Percentiles rank a stretch among this genome's conserved stretches.
Conservation (phyloP, 1,140 invertebrate species). For the Eupeodes corollae region DNA sequence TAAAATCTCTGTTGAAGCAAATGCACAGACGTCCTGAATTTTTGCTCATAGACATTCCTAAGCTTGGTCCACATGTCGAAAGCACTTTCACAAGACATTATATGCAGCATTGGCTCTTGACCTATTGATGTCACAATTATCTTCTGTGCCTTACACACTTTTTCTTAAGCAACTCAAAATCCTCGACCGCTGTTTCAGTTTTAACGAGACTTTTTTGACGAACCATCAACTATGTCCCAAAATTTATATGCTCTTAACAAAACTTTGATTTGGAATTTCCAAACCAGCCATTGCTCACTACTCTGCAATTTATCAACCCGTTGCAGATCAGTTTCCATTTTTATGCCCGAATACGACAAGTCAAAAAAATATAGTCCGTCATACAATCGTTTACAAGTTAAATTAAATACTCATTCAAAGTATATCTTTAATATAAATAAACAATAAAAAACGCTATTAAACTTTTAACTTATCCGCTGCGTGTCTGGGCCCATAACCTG, state of each 20-base stretch:
- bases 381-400: too few relatives aligned
- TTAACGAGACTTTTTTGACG: neutral
- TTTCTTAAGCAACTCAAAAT: neutral
- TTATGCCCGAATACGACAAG: too few relatives aligned
- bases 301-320: neutral
- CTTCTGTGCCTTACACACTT: conserved; percentile 14
- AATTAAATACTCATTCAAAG: too few relatives aligned
- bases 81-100: conserved; percentile 21
- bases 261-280: too few relatives aligned
- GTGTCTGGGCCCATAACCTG: too few relatives aligned
- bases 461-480: too few relatives aligned
- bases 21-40: conserved; percentile 25
- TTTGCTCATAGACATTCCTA: conserved; percentile 28
- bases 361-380: too few relatives aligned
- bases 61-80: conserved; percentile 34
- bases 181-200: neutral
- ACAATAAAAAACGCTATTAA: too few relatives aligned
- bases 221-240: neutral
- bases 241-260: neutral
- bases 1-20: conserved; percentile 29
- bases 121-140: conserved; percentile 16
- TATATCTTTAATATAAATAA: too few relatives aligned
- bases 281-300: neutral
- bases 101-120: conserved; percentile 20
- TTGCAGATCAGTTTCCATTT: too few relatives aligned